These are phyloP conservation scores for Pelobates fuscus DNA, from an alignment of 2,113 vertebrate genomes.

Conservation along the genomic window DNA sequence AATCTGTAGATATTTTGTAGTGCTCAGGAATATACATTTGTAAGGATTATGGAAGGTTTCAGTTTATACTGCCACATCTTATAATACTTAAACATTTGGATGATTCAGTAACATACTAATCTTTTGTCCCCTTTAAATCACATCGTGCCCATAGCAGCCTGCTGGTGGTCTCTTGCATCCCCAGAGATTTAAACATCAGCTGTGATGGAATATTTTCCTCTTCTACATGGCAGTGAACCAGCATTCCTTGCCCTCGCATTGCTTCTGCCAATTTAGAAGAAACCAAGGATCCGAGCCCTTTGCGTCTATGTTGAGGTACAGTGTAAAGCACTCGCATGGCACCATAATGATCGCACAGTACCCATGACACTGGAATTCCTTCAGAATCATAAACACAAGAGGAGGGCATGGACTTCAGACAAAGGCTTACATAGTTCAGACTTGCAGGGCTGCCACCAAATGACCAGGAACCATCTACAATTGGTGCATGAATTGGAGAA, in stretches of 20 bases:
- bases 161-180: background rate
- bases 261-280: background rate
- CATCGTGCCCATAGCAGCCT: background rate
- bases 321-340: constrained; percentile 3
- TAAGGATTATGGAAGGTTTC: no score
- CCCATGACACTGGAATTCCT: background rate
- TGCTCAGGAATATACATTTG: no score
- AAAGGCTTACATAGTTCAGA: background rate
- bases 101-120: no score
- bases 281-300: background rate
- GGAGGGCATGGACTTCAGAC: background rate
- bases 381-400: background rate
- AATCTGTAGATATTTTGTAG: no score
- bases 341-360: background rate
- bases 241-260: background rate
- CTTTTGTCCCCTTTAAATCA: no score
- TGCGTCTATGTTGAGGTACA: background rate
- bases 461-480: constrained; percentile 10
- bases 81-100: no score
- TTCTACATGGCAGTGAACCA: background rate
- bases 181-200: constrained; percentile 3
- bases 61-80: no score
- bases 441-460: background rate
- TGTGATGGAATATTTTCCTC: constrained; percentile 8
- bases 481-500: background rate